Conservation (phyloP, 1,140 invertebrate species). For the Camponotus vicinus region DNA sequence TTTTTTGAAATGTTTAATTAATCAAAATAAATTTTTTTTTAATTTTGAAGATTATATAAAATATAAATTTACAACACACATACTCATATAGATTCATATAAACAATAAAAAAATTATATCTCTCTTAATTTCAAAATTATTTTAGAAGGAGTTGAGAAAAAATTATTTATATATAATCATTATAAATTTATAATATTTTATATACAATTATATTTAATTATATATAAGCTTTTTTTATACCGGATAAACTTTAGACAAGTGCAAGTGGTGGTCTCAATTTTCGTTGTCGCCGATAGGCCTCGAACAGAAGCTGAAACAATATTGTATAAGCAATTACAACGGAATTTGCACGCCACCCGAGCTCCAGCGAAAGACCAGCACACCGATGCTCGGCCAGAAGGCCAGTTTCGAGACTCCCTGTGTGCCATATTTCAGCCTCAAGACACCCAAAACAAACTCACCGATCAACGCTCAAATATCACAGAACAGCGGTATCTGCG, state of each 20-base stretch:
- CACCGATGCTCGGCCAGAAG: slow-evolving; percentile 71
- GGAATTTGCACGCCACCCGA: slow-evolving; percentile 67
- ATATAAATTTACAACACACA: not conserved
- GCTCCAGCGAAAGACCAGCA: slow-evolving; percentile 75
- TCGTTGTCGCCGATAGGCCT: not conserved
- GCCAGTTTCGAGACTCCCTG: slow-evolving; percentile 53
- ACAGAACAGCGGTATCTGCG: not conserved
- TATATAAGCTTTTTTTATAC: not conserved
- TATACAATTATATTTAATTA: not conserved
- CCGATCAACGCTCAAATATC: not conserved
- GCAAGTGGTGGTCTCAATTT: slow-evolving; percentile 63
- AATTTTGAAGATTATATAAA: not conserved
- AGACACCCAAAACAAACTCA: slow-evolving; percentile 68
- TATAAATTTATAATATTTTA: not conserved
- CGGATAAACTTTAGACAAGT: slow-evolving; percentile 36
- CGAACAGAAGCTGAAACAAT: slow-evolving; percentile 22
- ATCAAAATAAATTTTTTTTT: not conserved
- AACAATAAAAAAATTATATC: not conserved
- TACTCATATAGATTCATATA: not conserved
- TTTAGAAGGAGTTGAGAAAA: not conserved
- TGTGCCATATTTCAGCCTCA: slow-evolving; percentile 66
- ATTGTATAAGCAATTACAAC: slow-evolving; percentile 47
- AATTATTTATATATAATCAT: not conserved
- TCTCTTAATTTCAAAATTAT: not conserved
- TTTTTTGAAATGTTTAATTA: not conserved